Percentiles rank a stretch among this genome's conserved stretches.
Conservation (phyloP, 2,797 vertebrate species). For the Hipposideros larvatus region DNA sequence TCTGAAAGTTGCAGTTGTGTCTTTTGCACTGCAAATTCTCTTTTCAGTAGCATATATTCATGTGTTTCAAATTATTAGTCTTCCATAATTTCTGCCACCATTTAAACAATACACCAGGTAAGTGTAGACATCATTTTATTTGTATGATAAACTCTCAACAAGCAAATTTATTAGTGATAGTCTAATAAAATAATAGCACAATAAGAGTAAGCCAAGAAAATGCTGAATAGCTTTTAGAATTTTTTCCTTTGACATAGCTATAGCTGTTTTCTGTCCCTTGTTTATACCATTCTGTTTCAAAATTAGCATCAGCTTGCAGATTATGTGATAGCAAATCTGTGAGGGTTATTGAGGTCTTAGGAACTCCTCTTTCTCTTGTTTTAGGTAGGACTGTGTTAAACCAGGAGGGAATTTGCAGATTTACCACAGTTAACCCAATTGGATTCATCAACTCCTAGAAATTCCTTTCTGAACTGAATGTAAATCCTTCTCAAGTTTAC, state of each 20-base stretch:
- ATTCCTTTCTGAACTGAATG: conserved; percentile 49
- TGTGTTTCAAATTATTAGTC: conserved; percentile 69
- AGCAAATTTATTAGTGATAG: conserved; percentile 53
- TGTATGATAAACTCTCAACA: conserved; percentile 65
- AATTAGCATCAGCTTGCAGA: conserved; percentile 52
- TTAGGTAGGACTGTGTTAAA: conserved; percentile 58
- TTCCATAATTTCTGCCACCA: conserved; percentile 74
- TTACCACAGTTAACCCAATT: conserved; percentile 24
- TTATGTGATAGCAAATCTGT: conserved; percentile 36
- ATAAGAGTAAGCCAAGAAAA: conserved; percentile 48
- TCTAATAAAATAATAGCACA: conserved; percentile 65
- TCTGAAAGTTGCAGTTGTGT: conserved; percentile 72
- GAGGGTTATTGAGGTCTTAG: neutral
- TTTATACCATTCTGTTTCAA: conserved; percentile 63
- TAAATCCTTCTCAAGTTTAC: conserved; percentile 62
- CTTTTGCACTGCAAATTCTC: conserved; percentile 70
- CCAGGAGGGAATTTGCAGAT: neutral
- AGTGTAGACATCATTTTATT: conserved; percentile 73
- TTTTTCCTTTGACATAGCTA: conserved; percentile 58
- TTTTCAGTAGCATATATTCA: conserved; percentile 63
- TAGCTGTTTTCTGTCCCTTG: conserved; percentile 20
- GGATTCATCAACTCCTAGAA: conserved; percentile 31
- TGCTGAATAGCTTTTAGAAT: conserved; percentile 50
- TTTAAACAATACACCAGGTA: conserved; percentile 79
- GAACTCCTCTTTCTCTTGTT: conserved; percentile 11